Percentiles rank a stretch among this genome's conserved stretches.
Evolutionary conservation across 2,113 vertebrate species (phyloP).

Genomic region (Picathartes gymnocephalus): DNA sequence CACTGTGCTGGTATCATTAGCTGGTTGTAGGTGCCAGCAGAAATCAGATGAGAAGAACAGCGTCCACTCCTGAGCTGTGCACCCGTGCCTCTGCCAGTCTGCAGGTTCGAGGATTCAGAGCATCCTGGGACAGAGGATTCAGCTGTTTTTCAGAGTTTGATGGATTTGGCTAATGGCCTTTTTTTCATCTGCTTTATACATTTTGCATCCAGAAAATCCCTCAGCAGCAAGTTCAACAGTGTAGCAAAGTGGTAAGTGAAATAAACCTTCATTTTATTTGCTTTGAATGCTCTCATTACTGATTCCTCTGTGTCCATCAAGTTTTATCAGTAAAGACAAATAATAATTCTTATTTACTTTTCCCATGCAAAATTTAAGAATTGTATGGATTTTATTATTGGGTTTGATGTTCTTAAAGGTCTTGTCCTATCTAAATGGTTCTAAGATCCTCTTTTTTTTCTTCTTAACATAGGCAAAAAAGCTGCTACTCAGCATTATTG

Average conservation of each 20-base stretch:
- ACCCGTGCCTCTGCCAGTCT: neutral
- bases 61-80: neutral
- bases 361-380: neutral
- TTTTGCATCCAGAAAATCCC: neutral
- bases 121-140: neutral
- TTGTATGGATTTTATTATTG: neutral
- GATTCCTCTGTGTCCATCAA: neutral
- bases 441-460: neutral
- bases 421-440: neutral
- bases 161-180: neutral
- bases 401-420: neutral
- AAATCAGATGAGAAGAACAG: neutral
- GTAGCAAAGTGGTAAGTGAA: neutral
- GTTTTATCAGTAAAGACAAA: neutral
- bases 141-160: neutral
- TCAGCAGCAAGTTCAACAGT: neutral
- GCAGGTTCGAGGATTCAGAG: neutral
- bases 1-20: neutral
- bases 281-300: neutral
- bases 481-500: neutral
- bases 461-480: neutral
- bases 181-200: neutral
- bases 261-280: neutral
- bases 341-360: neutral
- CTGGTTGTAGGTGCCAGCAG: neutral